Evolutionary conservation across 2,113 vertebrate genomes (phyloP), one percentile per base, ranked within the genome.

Genomic region (Thunnus maccoyii): DNA sequence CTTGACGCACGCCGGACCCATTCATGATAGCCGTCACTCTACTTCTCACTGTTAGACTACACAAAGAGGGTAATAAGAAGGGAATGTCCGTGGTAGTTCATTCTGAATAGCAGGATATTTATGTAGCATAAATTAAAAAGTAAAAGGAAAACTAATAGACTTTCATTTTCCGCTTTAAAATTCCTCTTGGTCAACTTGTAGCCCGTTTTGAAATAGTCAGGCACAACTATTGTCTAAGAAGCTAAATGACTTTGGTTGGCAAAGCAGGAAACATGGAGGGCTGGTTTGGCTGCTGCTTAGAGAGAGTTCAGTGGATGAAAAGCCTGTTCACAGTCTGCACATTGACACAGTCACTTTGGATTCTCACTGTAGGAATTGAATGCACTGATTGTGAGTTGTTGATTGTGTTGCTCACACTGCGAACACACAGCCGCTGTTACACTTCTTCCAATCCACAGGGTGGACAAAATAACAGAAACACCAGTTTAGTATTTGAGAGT

Each of bases 341-440:
- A 41, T 22, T 67, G 56, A 72, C n/a, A 6, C 27, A 16, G 41
- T 54, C 55, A 44, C 32, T 55, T 8, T 58, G 50, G 80, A 63
- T 30, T 52, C 54, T 66, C 27, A 16, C 62, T 57, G 62, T 51
- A 44, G 17, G 72, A 55, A 16, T 27, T 66, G 71, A 76, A 65
- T 55, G 52, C 72, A 27, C 25, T 15, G 25, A 57, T 50, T 77
- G 70, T 61, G 41, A 76, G 27, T 62, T 25, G 47, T 64, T 76
- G 64, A 74, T 82, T 82, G 79, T 78, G 46, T 41, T 41, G 25
- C 54, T 72, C 41, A 56, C 54, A 46, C 51, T 54, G 64, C 30
- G 20, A 32, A 52, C 20, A 66, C 60, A 64, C 79, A 60, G 66
- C 71, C 62, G 66, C 71, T 47, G 48, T 47, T 17, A 17, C 27